Evolutionary conservation across 92 coral and sea anemone species (phyloP).

Genomic region (Palythoa caribaeorum): DNA sequence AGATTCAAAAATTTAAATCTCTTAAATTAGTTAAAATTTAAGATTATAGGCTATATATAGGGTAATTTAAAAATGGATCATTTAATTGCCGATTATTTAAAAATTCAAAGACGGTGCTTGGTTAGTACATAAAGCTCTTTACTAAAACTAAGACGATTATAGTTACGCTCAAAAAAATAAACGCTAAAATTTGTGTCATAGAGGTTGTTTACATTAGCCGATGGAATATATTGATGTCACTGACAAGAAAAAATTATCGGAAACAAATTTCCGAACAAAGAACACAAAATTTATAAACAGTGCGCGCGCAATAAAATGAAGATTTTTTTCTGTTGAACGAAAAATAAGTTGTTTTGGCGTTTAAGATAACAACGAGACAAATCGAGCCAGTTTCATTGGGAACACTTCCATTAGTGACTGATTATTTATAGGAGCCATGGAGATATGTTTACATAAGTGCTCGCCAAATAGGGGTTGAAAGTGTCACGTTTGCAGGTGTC

Average conservation of each 20-base stretch:
- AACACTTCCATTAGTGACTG: conserved; percentile 10
- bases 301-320: neutral
- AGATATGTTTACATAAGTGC: conserved; percentile 13
- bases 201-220: neutral
- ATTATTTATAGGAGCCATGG: neutral
- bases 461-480: conserved; percentile 1
- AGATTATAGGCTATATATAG: neutral
- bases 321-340: neutral
- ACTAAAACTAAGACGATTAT: too few relatives aligned
- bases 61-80: too few relatives aligned
- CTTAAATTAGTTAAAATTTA: neutral
- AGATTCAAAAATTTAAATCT: neutral
- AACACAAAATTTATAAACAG: neutral
- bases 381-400: neutral
- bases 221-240: neutral
- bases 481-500: conserved; percentile 41
- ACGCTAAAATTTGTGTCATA: neutral
- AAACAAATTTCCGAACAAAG: neutral
- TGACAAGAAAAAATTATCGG: neutral
- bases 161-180: neutral
- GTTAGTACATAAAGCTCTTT: too few relatives aligned
- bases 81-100: too few relatives aligned
- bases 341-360: neutral
- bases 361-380: conserved; percentile 16
- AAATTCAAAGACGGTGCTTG: too few relatives aligned